Conservation (phyloP, 2,113 vertebrate species). For the Sylvietta virens region DNA sequence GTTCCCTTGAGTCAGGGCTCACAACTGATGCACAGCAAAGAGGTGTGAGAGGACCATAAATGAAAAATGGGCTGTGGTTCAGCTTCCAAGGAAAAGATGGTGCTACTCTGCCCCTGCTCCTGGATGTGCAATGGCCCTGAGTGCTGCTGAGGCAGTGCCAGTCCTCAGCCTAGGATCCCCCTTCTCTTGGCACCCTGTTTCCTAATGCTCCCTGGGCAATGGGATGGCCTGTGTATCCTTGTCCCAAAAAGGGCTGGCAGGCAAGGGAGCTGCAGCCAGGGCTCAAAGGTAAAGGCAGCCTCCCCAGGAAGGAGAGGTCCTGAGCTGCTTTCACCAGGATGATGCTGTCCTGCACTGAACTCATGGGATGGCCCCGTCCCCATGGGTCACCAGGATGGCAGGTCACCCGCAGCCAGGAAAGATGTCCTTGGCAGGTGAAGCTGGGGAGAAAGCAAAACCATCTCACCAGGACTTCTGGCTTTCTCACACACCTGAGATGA, state of each 20-base stretch:
- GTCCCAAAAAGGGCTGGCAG: neutral
- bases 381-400: neutral
- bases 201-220: rapidly evolving
- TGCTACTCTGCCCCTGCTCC: neutral
- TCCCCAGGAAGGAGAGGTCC: neutral
- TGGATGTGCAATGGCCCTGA: neutral
- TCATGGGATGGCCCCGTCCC: neutral
- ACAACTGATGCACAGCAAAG: neutral
- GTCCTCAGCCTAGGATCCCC: rapidly evolving
- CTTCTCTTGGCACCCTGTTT: neutral
- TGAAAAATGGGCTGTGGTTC: neutral
- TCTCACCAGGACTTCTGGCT: neutral
- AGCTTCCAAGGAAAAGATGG: neutral
- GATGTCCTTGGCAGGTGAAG: neutral
- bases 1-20: neutral
- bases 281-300: neutral
- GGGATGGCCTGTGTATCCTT: neutral
- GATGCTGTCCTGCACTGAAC: neutral
- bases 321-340: neutral
- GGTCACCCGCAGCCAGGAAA: neutral
- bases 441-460: neutral
- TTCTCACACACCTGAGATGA: neutral
- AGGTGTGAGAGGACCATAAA: rapidly evolving
- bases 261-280: neutral
- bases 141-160: neutral